Percentiles rank a stretch among this genome's conserved stretches.
Evolutionary conservation across 2,888 invertebrate species (phyloP).

Genomic region (Brachylomia viminalis): DNA sequence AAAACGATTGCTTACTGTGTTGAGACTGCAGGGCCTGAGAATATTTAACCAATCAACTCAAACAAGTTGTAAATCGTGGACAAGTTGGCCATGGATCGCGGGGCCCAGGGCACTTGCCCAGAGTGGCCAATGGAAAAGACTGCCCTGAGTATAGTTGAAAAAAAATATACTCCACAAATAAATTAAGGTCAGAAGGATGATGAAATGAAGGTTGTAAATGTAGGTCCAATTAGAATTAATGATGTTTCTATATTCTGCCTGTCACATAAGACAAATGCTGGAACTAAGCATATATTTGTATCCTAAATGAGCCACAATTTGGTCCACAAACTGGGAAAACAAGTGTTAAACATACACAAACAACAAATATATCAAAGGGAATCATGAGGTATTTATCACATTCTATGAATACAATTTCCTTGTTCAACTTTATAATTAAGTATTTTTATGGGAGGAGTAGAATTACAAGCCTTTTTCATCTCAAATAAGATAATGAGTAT

Average conservation of each 20-base stretch:
- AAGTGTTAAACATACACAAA: background rate
- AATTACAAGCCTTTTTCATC: constrained; percentile 9
- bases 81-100: no score
- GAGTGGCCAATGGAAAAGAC: no score
- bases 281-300: background rate
- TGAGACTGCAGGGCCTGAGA: no score
- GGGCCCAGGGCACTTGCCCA: no score
- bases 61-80: no score
- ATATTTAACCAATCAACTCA: no score
- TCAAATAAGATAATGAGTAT: background rate
- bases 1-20: no score
- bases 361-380: constrained; percentile 5
- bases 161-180: background rate
- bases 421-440: constrained; percentile 2
- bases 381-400: background rate
- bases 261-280: background rate
- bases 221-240: background rate
- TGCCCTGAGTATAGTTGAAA: no score
- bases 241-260: background rate
- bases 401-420: constrained; percentile 32
- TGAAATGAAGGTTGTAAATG: no score
- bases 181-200: background rate
- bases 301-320: background rate
- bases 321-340: background rate
- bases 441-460: background rate